Evolutionary conservation across 2,113 vertebrate species (phyloP).

Genomic region (Oreochromis tanganicae): DNA sequence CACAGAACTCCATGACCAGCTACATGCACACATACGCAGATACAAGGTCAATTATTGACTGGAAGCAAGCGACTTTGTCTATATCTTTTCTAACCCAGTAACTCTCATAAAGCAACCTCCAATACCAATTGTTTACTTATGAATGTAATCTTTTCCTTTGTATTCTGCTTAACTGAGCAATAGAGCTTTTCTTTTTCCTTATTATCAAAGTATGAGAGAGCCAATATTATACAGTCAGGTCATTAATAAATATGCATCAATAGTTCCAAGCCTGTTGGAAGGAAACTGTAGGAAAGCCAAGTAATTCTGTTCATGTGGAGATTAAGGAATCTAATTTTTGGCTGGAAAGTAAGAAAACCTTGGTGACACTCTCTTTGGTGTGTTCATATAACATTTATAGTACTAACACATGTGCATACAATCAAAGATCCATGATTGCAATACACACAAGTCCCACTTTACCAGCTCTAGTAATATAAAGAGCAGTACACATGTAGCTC

Average conservation of each 20-base stretch:
- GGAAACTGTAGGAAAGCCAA: background rate
- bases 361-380: background rate
- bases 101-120: background rate
- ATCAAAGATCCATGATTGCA: background rate
- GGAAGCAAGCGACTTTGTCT: background rate
- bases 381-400: background rate
- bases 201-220: background rate
- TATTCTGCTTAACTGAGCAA: background rate
- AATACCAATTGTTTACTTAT: background rate
- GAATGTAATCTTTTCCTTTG: background rate
- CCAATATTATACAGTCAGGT: background rate
- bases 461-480: background rate
- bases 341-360: background rate
- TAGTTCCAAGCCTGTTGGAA: background rate
- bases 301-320: background rate
- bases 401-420: background rate
- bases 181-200: background rate
- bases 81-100: background rate
- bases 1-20: conserved; percentile 82
- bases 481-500: background rate
- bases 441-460: background rate
- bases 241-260: background rate
- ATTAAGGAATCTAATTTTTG: background rate
- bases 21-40: background rate
- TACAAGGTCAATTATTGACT: background rate